phyloP scores from a whole-genome alignment of 2,888 invertebrate genomes.

The Epirrita christyi region DNA sequence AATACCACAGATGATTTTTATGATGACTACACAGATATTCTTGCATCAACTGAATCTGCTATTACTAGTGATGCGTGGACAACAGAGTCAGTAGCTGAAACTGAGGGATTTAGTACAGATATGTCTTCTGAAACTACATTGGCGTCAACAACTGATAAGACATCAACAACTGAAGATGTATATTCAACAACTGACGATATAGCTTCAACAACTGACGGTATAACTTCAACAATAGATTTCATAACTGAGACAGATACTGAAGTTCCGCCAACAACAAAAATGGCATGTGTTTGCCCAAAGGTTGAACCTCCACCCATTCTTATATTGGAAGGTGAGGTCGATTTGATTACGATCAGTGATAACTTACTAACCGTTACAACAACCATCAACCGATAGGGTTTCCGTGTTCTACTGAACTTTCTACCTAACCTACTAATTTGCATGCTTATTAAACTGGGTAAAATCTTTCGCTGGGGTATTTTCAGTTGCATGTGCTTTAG shows the following conservation, averaged over 20 bases:
- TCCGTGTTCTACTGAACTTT: constrained; percentile 44
- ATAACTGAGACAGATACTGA: constrained; percentile 55
- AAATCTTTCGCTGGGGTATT: constrained; percentile 42
- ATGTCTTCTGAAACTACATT: constrained; percentile 32
- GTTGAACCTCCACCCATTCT: constrained; percentile 88
- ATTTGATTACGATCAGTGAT: constrained; percentile 63
- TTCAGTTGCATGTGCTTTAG: constrained; percentile 56
- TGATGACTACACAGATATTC: constrained; percentile 63
- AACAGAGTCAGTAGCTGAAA: constrained; percentile 31
- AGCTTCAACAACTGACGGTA: constrained; percentile 40
- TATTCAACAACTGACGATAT: constrained; percentile 37
- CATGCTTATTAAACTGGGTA: constrained; percentile 51
- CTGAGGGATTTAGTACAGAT: constrained; percentile 36
- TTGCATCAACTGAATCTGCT: constrained; percentile 34
- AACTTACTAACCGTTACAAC: constrained; percentile 76
- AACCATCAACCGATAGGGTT: constrained; percentile 58
- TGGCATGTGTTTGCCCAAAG: constrained; percentile 73
- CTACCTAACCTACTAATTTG: constrained; percentile 67
- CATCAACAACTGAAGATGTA: constrained; percentile 41
- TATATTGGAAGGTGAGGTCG: constrained; percentile 92
- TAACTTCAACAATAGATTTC: constrained; percentile 48
- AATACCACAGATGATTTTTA: constrained; percentile 68
- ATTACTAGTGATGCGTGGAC: constrained; percentile 31
- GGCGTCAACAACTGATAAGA: constrained; percentile 36
- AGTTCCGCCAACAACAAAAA: constrained; percentile 50